Evolutionary conservation across 2,797 vertebrate species (phyloP), one percentile per base, ranked within the genome.

Genomic region (Eleutherodactylus coqui): DNA sequence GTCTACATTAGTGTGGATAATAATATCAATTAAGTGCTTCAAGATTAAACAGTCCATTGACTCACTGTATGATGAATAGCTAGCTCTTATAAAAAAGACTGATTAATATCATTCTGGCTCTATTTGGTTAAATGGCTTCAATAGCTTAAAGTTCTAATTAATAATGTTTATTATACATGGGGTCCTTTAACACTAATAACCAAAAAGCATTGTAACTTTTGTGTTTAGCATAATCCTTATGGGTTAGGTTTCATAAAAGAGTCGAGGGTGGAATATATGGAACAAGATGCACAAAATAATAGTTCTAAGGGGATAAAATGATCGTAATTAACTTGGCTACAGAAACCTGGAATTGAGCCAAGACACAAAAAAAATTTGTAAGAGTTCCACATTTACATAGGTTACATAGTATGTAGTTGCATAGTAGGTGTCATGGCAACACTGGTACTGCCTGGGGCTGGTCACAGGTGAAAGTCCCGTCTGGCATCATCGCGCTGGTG

Each of bases 11-110:
- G 41, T 16, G 53, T 0, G 17, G 27, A 81, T 86, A 73, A 77
- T 77, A 84, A 85, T 80, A 79, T 79, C 70, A 85, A 79, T 85
- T 79, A 80, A 62, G 43, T 86, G 32, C 55, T 81, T 60, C 21
- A 64, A 41, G 24, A 79, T 27, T 85, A 75, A 73, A 80, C 27
- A 58, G 38, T 49, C n/a, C 27, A 29, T 49, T 79, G 27, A 10
- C 55, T 58, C 36, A 41, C 49, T 55, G 55, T 24, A 13, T 64
- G 21, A 77, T 41, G n/a, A 77, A 62, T 64, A 78, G 60, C 32
- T 67, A 55, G 55, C 13, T 64, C 58, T 77, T 69, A 24, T 64
- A 49, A 36, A 79, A 70, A 53, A 70, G 29, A 72, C 21, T 70
- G 24, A 55, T 21, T 43, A 55, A 78, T 41, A 41, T 58, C 38